phyloP scores from a whole-genome alignment of 37 sponge, comb jelly and placozoan species.

The Haliclona indistincta region DNA sequence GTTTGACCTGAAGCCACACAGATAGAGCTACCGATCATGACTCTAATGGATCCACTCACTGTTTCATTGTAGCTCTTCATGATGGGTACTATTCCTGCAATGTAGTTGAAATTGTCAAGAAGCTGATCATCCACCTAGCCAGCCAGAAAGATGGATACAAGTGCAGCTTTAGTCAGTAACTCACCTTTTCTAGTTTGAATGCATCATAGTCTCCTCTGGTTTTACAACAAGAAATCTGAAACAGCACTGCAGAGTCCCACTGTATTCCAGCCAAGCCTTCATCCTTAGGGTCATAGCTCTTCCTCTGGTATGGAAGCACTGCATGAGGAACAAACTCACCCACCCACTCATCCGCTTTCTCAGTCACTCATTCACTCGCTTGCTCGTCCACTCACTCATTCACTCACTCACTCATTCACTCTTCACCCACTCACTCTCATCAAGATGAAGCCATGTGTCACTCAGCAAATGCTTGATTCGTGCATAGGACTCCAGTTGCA shows the following conservation, averaged over 20 bases:
- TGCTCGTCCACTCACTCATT: too few species aligned
- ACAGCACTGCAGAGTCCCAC: conserved; percentile 74
- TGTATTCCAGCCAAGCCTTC: conserved; percentile 43
- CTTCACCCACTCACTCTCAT: too few species aligned
- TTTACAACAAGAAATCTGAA: not conserved
- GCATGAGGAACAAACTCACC: too few species aligned
- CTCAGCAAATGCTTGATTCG: conserved; percentile 49
- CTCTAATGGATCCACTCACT: too few species aligned
- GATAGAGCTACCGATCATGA: too few species aligned
- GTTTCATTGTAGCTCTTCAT: conserved; percentile 32
- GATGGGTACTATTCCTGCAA: conserved; percentile 67
- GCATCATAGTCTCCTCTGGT: conserved; percentile 34
- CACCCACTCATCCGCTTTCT: too few species aligned
- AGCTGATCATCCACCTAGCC: conserved; percentile 58
- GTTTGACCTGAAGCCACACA: not conserved
- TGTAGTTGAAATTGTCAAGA: conserved; percentile 51
- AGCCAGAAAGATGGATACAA: not conserved
- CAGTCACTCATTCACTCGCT: too few species aligned
- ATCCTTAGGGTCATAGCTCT: conserved; percentile 26
- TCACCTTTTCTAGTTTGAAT: conserved; percentile 46
- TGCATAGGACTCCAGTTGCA: conserved; percentile 45
- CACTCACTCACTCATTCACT: too few species aligned
- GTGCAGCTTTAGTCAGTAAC: not conserved
- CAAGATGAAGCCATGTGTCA: conserved; percentile 32
- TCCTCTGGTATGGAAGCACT: too few species aligned